phyloP scores from a whole-genome alignment of 2,888 invertebrate species.

The Parapristionchus giblindavisi region DNA sequence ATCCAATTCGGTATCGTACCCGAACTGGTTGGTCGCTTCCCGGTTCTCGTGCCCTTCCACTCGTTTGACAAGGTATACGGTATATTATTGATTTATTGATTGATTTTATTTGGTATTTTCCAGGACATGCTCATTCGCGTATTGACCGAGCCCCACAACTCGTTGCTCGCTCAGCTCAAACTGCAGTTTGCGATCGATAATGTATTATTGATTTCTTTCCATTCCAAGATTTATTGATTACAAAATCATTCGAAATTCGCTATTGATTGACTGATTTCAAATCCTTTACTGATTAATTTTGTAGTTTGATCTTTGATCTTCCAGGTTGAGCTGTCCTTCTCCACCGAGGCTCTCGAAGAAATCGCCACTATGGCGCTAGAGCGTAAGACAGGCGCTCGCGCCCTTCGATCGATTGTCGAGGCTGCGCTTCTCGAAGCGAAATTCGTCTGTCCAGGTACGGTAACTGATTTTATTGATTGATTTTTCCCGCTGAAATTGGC shows the following conservation, averaged over 20 bases:
- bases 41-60: slow-evolving; percentile 96
- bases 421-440: slow-evolving; percentile 90
- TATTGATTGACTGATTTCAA: too few relatives aligned
- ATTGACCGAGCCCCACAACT: slow-evolving; percentile 95
- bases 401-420: slow-evolving; percentile 83
- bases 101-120: too few relatives aligned
- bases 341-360: slow-evolving; percentile 85
- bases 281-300: too few relatives aligned
- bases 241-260: too few relatives aligned
- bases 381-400: slow-evolving; percentile 94
- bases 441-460: slow-evolving; percentile 86
- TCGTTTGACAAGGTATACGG: slow-evolving; percentile 81
- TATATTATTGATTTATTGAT: neutral
- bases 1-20: slow-evolving; percentile 85
- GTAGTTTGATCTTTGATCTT: too few relatives aligned
- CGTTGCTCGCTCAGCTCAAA: slow-evolving; percentile 94
- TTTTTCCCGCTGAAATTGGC: neutral
- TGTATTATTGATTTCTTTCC: too few relatives aligned
- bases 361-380: slow-evolving; percentile 92
- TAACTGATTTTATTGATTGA: neutral
- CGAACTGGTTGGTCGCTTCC: slow-evolving; percentile 79
- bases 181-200: slow-evolving; percentile 90
- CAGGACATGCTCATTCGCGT: slow-evolving; percentile 85
- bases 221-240: too few relatives aligned
- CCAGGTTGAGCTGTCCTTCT: slow-evolving; percentile 89